A percentile compares a stretch with the other conserved stretches of the same genome.
Conservation (phyloP, 1,140 invertebrate species). For the Drosophila albomicans region DNA sequence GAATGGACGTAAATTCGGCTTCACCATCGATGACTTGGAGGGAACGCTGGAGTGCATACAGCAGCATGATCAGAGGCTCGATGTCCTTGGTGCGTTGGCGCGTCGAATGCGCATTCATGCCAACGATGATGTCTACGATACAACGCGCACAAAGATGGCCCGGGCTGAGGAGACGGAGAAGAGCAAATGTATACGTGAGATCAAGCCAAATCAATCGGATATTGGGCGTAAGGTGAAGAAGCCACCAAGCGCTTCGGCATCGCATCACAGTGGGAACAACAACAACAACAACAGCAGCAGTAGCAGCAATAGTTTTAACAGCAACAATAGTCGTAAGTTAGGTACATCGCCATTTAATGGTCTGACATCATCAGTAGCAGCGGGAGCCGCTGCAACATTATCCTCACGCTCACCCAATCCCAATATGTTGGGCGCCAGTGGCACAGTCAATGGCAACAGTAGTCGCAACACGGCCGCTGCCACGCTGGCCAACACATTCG, state of each 20-base stretch:
- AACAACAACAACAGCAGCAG: slow-evolving; percentile 60
- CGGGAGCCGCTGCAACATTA: slow-evolving; percentile 38
- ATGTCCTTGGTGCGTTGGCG: slow-evolving; percentile 92
- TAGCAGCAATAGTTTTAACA: slow-evolving; percentile 79
- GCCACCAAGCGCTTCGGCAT: slow-evolving; percentile 39
- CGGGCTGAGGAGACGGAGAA: slow-evolving; percentile 95
- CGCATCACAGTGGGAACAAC: slow-evolving; percentile 73
- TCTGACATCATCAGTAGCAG: slow-evolving; percentile 53
- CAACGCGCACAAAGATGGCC: slow-evolving; percentile 95
- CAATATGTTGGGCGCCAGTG: slow-evolving; percentile 69
- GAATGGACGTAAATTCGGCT: slow-evolving; percentile 77
- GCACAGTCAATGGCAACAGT: slow-evolving; percentile 69
- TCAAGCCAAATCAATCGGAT: slow-evolving; percentile 94
- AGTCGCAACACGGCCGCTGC: slow-evolving; percentile 61
- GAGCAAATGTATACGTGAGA: slow-evolving; percentile 96
- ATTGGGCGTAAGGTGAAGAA: slow-evolving; percentile 93
- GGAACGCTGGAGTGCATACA: slow-evolving; percentile 95
- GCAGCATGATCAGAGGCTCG: slow-evolving; percentile 89
- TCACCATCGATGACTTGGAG: slow-evolving; percentile 80
- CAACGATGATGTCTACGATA: slow-evolving; percentile 97
- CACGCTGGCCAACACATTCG: slow-evolving; percentile 68
- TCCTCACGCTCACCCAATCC: slow-evolving; percentile 77
- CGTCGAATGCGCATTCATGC: slow-evolving; percentile 95
- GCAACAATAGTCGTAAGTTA: slow-evolving; percentile 84
- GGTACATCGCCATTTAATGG: slow-evolving; percentile 81